Conservation (phyloP, 1,140 invertebrate species). For the Lasaia peninsularis region DNA sequence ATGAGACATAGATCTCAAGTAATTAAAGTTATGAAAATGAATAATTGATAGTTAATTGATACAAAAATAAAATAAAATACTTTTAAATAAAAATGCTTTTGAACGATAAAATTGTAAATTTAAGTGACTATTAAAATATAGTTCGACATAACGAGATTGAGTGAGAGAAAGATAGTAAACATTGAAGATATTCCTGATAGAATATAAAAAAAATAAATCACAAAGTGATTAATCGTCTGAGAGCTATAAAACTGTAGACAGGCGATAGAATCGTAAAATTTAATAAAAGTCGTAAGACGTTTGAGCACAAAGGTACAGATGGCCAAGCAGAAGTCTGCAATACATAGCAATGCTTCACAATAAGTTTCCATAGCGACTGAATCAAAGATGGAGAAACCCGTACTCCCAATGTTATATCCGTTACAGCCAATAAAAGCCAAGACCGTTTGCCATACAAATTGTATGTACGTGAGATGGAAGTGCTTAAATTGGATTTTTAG, state of each 20-base stretch:
- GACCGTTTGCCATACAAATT: constrained; percentile 45
- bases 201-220: too few species aligned
- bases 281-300: constrained; percentile 35
- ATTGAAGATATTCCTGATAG: too few species aligned
- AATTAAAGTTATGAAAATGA: too few species aligned
- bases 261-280: constrained; percentile 24
- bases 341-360: constrained; percentile 30
- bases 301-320: constrained; percentile 31
- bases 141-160: too few species aligned
- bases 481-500: constrained; percentile 51
- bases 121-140: too few species aligned
- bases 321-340: constrained; percentile 27
- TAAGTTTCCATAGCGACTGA: constrained; percentile 38
- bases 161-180: too few species aligned
- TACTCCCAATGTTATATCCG: constrained; percentile 47
- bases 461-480: constrained; percentile 44
- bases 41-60: too few species aligned
- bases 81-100: too few species aligned
- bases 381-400: constrained; percentile 32
- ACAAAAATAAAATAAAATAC: too few species aligned
- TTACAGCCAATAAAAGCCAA: constrained; percentile 51
- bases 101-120: too few species aligned
- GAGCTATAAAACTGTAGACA: background rate
- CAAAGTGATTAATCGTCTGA: background rate
- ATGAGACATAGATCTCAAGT: too few species aligned